Conservation (phyloP, 2,797 vertebrate species). For the Pachyuromys duprasi region DNA sequence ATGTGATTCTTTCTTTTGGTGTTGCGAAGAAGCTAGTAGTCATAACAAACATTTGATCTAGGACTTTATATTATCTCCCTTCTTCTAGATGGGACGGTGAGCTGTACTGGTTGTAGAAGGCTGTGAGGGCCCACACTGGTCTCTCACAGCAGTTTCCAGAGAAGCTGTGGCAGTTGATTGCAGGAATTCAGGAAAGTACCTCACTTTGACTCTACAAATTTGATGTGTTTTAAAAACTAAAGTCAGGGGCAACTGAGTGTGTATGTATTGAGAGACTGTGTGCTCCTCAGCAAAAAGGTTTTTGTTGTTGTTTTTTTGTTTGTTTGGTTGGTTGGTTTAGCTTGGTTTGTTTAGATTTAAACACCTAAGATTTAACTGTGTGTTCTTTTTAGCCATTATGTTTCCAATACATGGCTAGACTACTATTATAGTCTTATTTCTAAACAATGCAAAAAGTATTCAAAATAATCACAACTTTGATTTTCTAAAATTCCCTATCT, state of each 20-base stretch:
- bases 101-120: neutral
- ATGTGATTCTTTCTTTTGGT: neutral
- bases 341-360: constrained; percentile 49
- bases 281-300: constrained; percentile 9
- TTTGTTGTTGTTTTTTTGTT: neutral
- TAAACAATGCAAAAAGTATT: constrained; percentile 36
- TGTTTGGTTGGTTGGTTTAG: neutral
- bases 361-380: constrained; percentile 5
- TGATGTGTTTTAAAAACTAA: constrained; percentile 68
- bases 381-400: neutral
- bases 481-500: constrained; percentile 34
- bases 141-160: neutral
- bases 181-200: constrained; percentile 43
- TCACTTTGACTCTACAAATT: constrained; percentile 60
- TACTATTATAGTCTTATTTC: constrained; percentile 47
- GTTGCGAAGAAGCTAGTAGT: neutral
- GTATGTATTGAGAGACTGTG: constrained; percentile 46
- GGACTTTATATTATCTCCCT: constrained; percentile 8
- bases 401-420: neutral
- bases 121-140: neutral
- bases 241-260: constrained; percentile 61
- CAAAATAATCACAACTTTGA: constrained; percentile 22
- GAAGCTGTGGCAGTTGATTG: constrained; percentile 38
- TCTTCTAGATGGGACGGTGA: constrained; percentile 52
- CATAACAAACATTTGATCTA: constrained; percentile 23